Evolutionary conservation across 2,888 invertebrate genomes (phyloP).

Genomic region (Bruchidius siliquastri): DNA sequence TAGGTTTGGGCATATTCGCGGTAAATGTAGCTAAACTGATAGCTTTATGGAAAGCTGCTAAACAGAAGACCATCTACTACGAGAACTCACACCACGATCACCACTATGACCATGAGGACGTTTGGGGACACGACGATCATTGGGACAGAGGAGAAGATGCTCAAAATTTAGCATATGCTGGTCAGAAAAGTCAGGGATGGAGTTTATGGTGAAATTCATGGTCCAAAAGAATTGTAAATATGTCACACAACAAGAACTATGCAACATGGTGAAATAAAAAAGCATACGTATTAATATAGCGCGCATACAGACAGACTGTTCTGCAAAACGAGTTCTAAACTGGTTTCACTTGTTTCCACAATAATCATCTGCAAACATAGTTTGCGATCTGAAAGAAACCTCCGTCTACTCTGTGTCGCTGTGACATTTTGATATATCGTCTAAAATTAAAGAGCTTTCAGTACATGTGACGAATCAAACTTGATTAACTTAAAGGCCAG

Average conservation of each 20-base stretch:
- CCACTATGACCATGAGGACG: slow-evolving; percentile 61
- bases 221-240: neutral
- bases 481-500: neutral
- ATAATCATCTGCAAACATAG: too few relatives aligned
- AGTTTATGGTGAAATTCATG: neutral
- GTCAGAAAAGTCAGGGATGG: neutral
- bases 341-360: too few relatives aligned
- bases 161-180: slow-evolving; percentile 38
- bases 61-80: slow-evolving; percentile 72
- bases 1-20: slow-evolving; percentile 63
- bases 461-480: too few relatives aligned
- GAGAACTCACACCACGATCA: slow-evolving; percentile 82
- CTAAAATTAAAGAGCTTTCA: too few relatives aligned
- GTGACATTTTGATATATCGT: too few relatives aligned
- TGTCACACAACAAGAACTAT: neutral
- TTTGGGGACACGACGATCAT: slow-evolving; percentile 38
- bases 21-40: slow-evolving; percentile 69
- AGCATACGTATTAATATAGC: too few relatives aligned
- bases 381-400: too few relatives aligned
- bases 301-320: too few relatives aligned
- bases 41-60: slow-evolving; percentile 66
- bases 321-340: too few relatives aligned
- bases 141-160: slow-evolving; percentile 35
- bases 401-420: too few relatives aligned
- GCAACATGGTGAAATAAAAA: neutral